Evolutionary conservation across 2,888 invertebrate genomes (phyloP).

Genomic region (Bellardia bayeri): DNA sequence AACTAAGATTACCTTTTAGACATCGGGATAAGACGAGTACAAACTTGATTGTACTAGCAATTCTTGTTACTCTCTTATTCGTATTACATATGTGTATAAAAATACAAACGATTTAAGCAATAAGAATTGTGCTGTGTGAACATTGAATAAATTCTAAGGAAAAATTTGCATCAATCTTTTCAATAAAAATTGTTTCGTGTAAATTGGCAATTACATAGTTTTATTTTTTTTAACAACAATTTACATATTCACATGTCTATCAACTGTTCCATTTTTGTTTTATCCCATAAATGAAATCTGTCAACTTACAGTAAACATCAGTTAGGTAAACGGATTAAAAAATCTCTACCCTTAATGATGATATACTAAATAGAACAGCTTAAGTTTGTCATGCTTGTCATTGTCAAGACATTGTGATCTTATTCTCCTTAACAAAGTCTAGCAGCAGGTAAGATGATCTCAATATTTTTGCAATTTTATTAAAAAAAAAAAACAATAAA

Average conservation of each 20-base stretch:
- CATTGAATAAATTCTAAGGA: no score
- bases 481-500: no score
- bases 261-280: background rate
- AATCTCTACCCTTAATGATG: slow-evolving; percentile 5
- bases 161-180: no score
- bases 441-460: background rate
- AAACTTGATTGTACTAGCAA: no score
- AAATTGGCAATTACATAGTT: no score
- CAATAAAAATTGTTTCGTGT: no score
- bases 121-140: no score
- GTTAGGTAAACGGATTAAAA: background rate
- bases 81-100: no score
- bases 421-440: background rate
- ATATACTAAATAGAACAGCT: slow-evolving; percentile 21
- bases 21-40: no score
- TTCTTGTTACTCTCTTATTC: no score
- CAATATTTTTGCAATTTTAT: background rate
- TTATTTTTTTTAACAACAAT: background rate
- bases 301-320: background rate
- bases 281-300: background rate
- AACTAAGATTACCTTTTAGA: no score
- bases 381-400: slow-evolving; percentile 13
- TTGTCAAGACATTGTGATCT: slow-evolving; percentile 2
- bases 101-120: no score
- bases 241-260: background rate